phyloP scores from a whole-genome alignment of 1,140 invertebrate genomes.

The Caenorhabditis briggsae region DNA sequence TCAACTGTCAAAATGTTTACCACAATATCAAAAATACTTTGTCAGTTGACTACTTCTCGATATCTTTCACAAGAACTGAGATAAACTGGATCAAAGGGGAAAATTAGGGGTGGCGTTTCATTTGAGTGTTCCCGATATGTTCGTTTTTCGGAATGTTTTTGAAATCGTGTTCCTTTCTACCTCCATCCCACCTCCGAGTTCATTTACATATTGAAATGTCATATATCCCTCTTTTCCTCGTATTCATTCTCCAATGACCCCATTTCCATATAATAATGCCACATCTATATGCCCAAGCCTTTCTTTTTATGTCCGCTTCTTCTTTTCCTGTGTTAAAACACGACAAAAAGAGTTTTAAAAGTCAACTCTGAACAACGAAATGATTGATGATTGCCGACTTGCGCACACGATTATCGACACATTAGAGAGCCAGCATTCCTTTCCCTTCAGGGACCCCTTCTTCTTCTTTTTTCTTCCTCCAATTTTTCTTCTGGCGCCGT shows the following conservation, averaged over 20 bases:
- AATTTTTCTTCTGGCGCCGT: constrained; percentile 16
- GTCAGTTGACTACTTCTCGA: no score
- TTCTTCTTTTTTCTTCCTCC: background rate
- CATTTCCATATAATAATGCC: background rate
- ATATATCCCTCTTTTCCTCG: background rate
- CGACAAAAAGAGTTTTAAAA: constrained; percentile 23
- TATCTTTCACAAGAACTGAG: no score
- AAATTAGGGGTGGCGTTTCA: no score
- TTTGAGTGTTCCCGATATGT: no score
- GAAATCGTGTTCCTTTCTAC: no score
- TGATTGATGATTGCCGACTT: constrained; percentile 30
- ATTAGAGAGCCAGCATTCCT: background rate
- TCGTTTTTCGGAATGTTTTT: no score
- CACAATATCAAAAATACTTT: no score
- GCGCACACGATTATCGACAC: constrained; percentile 24
- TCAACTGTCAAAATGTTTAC: no score
- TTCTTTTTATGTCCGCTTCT: background rate
- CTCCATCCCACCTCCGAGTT: background rate
- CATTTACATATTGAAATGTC: constrained; percentile 19
- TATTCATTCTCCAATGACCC: background rate
- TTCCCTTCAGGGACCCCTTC: background rate
- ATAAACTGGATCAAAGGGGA: no score
- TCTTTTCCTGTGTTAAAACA: background rate
- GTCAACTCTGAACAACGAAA: constrained; percentile 30
- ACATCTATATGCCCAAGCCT: background rate